These are phyloP conservation scores for Phyllotis vaccarum DNA, from an alignment of 2,797 vertebrate species.

Conservation along the genomic window DNA sequence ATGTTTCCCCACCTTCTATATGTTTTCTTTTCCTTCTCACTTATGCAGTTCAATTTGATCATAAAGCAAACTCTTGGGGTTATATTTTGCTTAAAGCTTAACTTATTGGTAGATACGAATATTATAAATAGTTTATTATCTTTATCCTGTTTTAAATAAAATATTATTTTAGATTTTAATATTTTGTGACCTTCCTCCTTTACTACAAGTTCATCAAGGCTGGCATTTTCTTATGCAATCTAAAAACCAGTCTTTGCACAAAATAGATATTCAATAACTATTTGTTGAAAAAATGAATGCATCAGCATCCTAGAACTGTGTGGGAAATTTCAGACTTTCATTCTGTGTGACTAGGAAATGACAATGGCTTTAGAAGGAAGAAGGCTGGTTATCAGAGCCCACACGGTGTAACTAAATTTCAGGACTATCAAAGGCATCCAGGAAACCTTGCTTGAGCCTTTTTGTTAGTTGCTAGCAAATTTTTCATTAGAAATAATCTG, in stretches of 20 bases:
- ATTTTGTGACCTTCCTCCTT: not conserved
- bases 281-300: conserved; percentile 26
- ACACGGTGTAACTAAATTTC: not conserved
- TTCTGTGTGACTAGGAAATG: conserved; percentile 15
- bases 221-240: not conserved
- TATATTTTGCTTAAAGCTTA: not conserved
- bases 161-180: not conserved
- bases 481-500: conserved; percentile 1
- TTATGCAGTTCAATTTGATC: not conserved
- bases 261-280: conserved; percentile 2
- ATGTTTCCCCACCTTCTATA: not conserved
- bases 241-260: not conserved
- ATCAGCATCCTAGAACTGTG: not conserved
- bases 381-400: not conserved
- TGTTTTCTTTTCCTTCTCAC: not conserved
- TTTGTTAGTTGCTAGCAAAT: not conserved
- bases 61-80: conserved; percentile 7
- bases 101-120: not conserved
- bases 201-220: not conserved
- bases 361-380: not conserved
- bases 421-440: not conserved
- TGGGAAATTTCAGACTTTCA: not conserved
- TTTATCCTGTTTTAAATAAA: conserved; percentile 13
- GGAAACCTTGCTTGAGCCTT: not conserved
- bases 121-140: not conserved